Percentiles rank a stretch among this genome's conserved stretches.
phyloP scores from a whole-genome alignment of 2,797 vertebrate genomes.

The Pitangus sulphuratus region DNA sequence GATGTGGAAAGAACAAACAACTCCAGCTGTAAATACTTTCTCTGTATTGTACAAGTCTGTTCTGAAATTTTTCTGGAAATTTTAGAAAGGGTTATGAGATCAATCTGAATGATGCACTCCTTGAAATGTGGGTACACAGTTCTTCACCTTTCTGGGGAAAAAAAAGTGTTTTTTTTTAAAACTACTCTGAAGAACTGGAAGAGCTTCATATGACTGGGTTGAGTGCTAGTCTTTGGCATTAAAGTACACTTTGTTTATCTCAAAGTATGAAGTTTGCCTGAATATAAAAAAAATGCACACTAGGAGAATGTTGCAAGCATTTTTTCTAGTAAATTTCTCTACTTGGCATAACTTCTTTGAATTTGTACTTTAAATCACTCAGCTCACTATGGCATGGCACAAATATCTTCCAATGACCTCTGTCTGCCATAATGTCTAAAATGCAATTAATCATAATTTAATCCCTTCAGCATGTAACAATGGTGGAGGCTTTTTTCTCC shows the following conservation, averaged over 20 bases:
- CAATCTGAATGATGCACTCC: not conserved
- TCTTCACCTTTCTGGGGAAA: not conserved
- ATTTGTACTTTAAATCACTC: not conserved
- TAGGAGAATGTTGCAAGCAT: not conserved
- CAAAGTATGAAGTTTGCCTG: not conserved
- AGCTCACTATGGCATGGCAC: not conserved
- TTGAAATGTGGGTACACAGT: not conserved
- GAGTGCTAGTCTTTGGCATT: not conserved
- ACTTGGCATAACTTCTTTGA: not conserved
- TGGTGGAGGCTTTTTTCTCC: accelerated
- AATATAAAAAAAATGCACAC: not conserved
- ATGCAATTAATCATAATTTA: not conserved
- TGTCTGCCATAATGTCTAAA: not conserved
- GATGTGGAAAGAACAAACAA: not conserved
- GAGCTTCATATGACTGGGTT: not conserved
- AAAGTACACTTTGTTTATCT: not conserved
- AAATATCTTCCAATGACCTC: not conserved
- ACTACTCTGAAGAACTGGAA: not conserved
- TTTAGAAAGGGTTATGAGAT: not conserved
- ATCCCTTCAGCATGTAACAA: not conserved
- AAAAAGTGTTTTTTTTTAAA: accelerated
- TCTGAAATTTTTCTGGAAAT: not conserved
- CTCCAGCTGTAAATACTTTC: not conserved
- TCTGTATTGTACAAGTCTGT: not conserved
- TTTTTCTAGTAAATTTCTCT: not conserved